Base-by-base conservation (phyloP, 1,140 invertebrate genomes). In the Drosophila nikananu region DNA sequence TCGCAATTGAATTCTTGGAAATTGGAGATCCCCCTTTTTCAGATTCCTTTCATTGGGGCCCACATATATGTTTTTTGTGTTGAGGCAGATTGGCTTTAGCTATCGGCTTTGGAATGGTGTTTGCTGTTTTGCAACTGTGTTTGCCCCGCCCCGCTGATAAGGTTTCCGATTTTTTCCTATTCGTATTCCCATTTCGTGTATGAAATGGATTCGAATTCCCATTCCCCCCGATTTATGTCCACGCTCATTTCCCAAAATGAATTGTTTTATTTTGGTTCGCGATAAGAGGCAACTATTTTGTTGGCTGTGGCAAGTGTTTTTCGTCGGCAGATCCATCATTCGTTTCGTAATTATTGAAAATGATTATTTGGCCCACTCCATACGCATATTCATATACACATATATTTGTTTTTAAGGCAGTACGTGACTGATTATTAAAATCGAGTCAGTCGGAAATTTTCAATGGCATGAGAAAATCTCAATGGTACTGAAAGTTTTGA, bases 231-330 rank as follows among this genome's bases (percentile, higher is more conserved):
- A 52, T 27, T 64, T 64, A 17, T 39, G 37, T 13, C 13, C 27
- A 46, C 54, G 41, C 42, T 73, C 54, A 61, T 73, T 73, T 73
- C 46, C 68, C 25, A 73, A 61, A 73, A 51, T 27, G 37, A 42
- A 72, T 73, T 42, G 35, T 59, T 73, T 44, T 44, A 70, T 59
- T 49, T 59, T 49, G 35, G 35, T 60, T 60, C 17, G 70, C 55
- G 70, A 73, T 73, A 73, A 73, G 54, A 17, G 37, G 8, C 1
- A 19, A 35, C 42, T 59, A 60, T 59, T 55, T 55, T 73, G 78
- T 86, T 80, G 83, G 63, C 76, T 89, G 77, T 83, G 83, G 84
- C 80, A 86, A 83, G 75, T 80, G 76, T 58, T 66, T 25, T 66
- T 48, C 25, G 62, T 19, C 1, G 57, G 57, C 37, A 44, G 54